Evolutionary conservation across 2,113 vertebrate genomes (phyloP), one percentile per base, ranked within the genome.

Genomic region (Ochotona princeps): DNA sequence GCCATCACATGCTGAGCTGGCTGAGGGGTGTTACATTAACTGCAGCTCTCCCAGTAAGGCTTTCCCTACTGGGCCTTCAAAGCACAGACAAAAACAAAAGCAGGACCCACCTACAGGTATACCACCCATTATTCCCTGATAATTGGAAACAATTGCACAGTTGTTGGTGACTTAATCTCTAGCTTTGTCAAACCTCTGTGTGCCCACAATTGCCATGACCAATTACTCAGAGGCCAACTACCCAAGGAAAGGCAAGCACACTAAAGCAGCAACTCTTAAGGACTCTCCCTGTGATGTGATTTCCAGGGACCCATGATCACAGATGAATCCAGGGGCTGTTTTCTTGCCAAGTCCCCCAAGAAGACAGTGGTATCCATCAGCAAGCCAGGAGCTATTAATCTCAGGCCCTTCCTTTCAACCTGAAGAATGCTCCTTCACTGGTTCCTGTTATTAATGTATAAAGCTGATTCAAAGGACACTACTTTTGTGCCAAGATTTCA

Each of bases 351-450:
- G 47, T 44, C 32, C 81, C 63, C 7, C 83, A 63, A 74, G 88
- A 69, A 92, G 84, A 96, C 80, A 91, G 60, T 91, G 25, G 54
- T 60, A 96, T 96, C 74, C 86, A 95, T 94, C 85, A 54, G 17
- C 0, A 26, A 81, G 49, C 12, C 15, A 80, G 35, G 61, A 57
- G 25, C 0, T 0, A 84, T 7, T 94, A 13, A 87, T 91, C 75
- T 80, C 8, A 38, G 21, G 35, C 26, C 79, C 30, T 44, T 93
- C 57, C 35, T 72, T 96, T 95, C 89, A 97, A 82, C 12, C 95
- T 92, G 65, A 96, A 84, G 87, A 93, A 90, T 30, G 28, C 28
- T 66, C 86, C 11, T 35, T 89, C 69, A 23, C 72, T 90, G 14
- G n/a, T 8, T 75, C 67, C 87, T 92, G 60, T 91, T 93, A 44